phyloP scores from a whole-genome alignment of 1,140 invertebrate species.

The Sarcophaga bullata region DNA sequence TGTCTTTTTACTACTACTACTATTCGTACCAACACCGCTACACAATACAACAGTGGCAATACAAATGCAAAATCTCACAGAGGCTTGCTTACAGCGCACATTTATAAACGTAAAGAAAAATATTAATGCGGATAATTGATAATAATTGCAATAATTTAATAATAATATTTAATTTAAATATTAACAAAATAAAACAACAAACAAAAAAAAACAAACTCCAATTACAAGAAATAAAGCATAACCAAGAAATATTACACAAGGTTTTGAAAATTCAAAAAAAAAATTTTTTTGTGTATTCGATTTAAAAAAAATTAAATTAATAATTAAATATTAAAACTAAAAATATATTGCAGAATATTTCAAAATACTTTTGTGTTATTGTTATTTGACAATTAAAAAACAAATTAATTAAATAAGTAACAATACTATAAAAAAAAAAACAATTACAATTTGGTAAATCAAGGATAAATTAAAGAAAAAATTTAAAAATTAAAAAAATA shows the following conservation, averaged over 20 bases:
- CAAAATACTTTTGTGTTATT: neutral
- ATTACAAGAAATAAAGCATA: neutral
- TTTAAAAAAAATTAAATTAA: constrained; percentile 2
- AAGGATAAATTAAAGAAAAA: no score
- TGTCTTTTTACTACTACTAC: neutral
- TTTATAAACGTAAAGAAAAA: neutral
- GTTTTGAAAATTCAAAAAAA: neutral
- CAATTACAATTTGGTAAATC: no score
- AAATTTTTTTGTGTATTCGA: neutral
- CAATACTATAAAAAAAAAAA: no score
- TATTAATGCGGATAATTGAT: constrained; percentile 1
- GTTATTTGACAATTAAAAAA: neutral
- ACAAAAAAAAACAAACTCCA: neutral
- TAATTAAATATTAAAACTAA: neutral
- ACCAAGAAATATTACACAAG: neutral
- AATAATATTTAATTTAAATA: neutral
- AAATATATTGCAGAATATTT: neutral
- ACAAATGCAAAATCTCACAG: constrained; percentile 8
- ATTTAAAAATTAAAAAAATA: no score
- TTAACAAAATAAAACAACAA: constrained; percentile 8
- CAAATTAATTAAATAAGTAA: neutral
- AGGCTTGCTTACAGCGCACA: neutral
- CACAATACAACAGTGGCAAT: constrained; percentile 6
- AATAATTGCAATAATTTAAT: constrained; percentile 25
- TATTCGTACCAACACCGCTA: neutral